phyloP scores from a whole-genome alignment of 2,113 vertebrate genomes.

The Tylochromis polylepis region DNA sequence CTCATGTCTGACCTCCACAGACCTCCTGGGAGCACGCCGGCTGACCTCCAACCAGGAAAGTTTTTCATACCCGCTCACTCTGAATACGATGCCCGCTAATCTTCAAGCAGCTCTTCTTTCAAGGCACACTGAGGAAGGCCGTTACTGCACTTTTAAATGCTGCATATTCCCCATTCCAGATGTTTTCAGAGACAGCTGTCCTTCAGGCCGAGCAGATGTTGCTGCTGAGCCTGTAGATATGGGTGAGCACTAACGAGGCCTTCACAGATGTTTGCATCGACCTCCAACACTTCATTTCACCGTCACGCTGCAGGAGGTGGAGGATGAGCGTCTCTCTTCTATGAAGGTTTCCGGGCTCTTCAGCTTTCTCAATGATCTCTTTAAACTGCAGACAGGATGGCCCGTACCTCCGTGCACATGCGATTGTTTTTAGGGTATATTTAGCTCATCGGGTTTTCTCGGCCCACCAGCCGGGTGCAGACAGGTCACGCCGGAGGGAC shows the following conservation, averaged over 20 bases:
- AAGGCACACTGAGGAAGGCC: not conserved
- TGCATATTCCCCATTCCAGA: not conserved
- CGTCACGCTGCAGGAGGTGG: not conserved
- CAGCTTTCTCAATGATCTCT: too few relatives aligned
- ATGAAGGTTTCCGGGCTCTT: too few relatives aligned
- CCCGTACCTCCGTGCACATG: not conserved
- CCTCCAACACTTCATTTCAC: not conserved
- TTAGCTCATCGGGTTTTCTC: not conserved
- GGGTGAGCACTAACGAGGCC: not conserved
- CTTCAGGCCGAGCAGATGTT: not conserved
- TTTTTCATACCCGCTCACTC: not conserved
- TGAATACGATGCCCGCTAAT: not conserved
- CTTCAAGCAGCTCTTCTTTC: not conserved
- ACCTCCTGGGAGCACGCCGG: not conserved
- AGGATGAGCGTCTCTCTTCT: not conserved
- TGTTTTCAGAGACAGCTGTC: not conserved
- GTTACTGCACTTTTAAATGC: not conserved
- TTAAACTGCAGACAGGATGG: not conserved
- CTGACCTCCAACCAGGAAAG: not conserved
- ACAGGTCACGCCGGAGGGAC: not conserved
- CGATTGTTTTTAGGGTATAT: not conserved
- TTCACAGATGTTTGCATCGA: not conserved
- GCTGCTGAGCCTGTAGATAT: not conserved
- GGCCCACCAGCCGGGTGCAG: not conserved
- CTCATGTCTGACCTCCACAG: not conserved